These are phyloP conservation scores for Dolichoris vasculosae DNA, from an alignment of 1,140 invertebrate species.

Conservation along the genomic window DNA sequence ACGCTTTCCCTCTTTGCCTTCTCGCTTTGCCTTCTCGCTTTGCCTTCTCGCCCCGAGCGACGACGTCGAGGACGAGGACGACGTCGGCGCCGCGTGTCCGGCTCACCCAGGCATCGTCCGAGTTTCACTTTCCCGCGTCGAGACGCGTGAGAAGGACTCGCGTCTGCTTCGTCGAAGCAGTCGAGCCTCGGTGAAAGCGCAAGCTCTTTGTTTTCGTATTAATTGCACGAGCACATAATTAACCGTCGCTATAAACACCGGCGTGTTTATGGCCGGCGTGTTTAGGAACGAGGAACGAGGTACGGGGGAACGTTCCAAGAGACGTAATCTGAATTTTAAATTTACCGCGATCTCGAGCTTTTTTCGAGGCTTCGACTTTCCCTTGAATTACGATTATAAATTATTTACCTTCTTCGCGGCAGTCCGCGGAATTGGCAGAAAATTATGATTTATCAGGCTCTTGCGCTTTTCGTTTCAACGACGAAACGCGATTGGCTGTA, in stretches of 20 bases:
- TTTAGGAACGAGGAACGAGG: too few relatives aligned
- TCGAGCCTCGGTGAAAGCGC: neutral
- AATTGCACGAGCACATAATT: slow-evolving; percentile 30
- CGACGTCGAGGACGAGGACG: neutral
- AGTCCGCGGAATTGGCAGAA: neutral
- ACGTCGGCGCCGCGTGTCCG: neutral
- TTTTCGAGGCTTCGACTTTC: neutral
- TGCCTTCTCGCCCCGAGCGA: neutral
- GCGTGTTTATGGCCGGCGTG: too few relatives aligned
- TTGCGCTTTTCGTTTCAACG: neutral
- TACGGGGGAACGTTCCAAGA: too few relatives aligned
- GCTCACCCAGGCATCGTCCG: neutral
- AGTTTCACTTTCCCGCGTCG: slow-evolving; percentile 33
- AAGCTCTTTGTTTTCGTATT: slow-evolving; percentile 30
- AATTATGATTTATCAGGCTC: neutral
- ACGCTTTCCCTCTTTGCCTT: slow-evolving; percentile 23
- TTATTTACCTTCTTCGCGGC: too few relatives aligned
- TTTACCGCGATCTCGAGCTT: neutral
- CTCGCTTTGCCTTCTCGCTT: slow-evolving; percentile 30
- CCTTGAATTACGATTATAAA: too few relatives aligned
- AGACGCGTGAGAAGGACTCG: slow-evolving; percentile 20
- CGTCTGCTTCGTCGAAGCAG: neutral
- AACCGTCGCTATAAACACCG: neutral
- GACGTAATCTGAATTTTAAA: neutral
- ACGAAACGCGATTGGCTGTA: too few relatives aligned